Base-by-base conservation (phyloP, 2,888 invertebrate genomes). In the Craniophora ligustri region DNA sequence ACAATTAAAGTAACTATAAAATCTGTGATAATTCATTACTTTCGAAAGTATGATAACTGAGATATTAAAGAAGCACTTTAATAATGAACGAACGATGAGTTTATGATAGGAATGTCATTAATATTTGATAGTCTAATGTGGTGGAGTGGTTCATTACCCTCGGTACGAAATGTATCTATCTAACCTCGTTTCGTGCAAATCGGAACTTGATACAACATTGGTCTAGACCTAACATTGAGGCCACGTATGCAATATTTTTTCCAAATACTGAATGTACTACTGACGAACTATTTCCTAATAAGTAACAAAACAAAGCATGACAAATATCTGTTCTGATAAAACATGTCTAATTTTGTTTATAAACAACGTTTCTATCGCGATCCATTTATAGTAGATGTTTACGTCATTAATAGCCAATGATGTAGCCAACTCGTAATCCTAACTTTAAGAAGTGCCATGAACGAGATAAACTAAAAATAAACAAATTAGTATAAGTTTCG, bases 171-270 rank as follows among this genome's bases (percentile, higher is more conserved):
- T 84, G 82, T n/a, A n/a, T n/a, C n/a, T n/a, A n/a, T 78, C 78
- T 79, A 82, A 76, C 85, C 86, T 82, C 82, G 75, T 86, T 88
- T 75, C 71, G 72, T 68, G 66, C 57, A 80, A 80, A 84, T 86
- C 82, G 79, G 77, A 81, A n/a, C n/a, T n/a, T n/a, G 78, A 72
- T 79, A 76, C 71, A 78, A 78, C 75, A 79, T 84, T 86, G 82
- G 76, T 79, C 75, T 79, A 62, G 72, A 74, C 72, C 62, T 73
- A 69, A 76, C 62, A 75, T 76, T 84, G 84, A 85, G 78, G 78
- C 85, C 83, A 85, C 66, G 59, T 71, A 60, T 76, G 72, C 64
- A 36, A 34, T 34, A 42, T 16, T 4, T 26, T n/a, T n/a, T n/a
- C n/a, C 39, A 35, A 11, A 49, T 46, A 30, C 5, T 40, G 11